These are phyloP conservation scores for Nemotelus pantherinus DNA, from an alignment of 2,888 invertebrate genomes.

Conservation along the genomic window DNA sequence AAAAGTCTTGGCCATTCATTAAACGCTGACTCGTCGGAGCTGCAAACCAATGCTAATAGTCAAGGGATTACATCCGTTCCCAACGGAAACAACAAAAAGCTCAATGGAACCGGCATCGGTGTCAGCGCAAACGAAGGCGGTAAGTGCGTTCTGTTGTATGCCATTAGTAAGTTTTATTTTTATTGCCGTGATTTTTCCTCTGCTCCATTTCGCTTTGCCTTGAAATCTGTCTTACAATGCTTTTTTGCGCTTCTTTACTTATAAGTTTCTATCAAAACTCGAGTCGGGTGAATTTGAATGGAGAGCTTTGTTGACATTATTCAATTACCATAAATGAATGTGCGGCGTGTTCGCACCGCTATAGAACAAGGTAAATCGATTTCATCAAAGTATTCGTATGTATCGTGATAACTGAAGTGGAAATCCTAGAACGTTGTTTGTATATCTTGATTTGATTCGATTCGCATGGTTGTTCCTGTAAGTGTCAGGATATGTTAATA, in stretches of 20 bases:
- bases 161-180: slow-evolving; percentile 22
- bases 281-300: not conserved
- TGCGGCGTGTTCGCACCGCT: no score
- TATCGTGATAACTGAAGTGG: no score
- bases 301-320: slow-evolving; percentile 31
- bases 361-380: no score
- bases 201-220: not conserved
- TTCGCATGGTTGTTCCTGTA: no score
- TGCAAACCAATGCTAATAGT: slow-evolving; percentile 47
- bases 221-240: slow-evolving; percentile 14
- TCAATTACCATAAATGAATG: not conserved
- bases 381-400: no score
- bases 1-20: slow-evolving; percentile 45
- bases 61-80: slow-evolving; percentile 37
- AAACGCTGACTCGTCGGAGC: slow-evolving; percentile 41
- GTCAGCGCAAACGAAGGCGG: slow-evolving; percentile 23
- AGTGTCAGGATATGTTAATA: no score
- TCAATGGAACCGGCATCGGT: slow-evolving; percentile 14
- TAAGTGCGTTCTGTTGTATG: slow-evolving; percentile 39
- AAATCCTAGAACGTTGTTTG: no score
- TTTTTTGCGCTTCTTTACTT: slow-evolving; percentile 29
- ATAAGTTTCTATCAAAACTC: slow-evolving; percentile 21
- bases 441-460: no score
- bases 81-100: slow-evolving; percentile 27
- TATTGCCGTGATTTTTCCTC: slow-evolving; percentile 8